Evolutionary conservation across 2,113 vertebrate species (phyloP), one percentile per base, ranked within the genome.

Genomic region (Clinocottus analis): DNA sequence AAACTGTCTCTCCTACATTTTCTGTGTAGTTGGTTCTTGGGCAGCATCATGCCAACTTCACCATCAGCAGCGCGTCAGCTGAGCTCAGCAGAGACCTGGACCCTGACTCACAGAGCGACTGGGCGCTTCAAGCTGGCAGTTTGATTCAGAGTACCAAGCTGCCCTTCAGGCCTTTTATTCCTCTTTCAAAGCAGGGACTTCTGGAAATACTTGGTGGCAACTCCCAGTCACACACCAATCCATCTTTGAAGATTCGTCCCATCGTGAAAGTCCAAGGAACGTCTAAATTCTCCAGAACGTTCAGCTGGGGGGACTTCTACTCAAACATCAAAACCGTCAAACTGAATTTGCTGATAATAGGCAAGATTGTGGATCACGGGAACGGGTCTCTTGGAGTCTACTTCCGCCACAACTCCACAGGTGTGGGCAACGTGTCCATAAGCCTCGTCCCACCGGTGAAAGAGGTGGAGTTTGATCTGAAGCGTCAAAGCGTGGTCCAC

Each of bases 241-340:
- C 86, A 0, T 72, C 84, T 7, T 58, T 72, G 33, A 87, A 89
- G 51, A 60, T 69, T 9, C 64, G 16, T n/a, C 85, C 89, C 9
- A 13, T 75, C 51, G 65, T 76, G 16, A 88, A 87, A 64, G 82
- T 62, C 61, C 76, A 71, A 3, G 86, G 73, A 77, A 12, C 93
- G 0, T 91, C 96, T 33, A 90, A 94, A 67, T 90, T 95, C 49
- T 96, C 94, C 84, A 95, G 96, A 60, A 95, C 94, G 77, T 97
- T 97, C 39, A 96, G 94, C 77, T 98, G 96, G 97, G 96, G 97
- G 0, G 97, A 97, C 72, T 98, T 98, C 80, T 96, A 97, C 80
- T 97, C 96, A 75, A 98, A 98, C 89, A 97, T 98, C 94, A 98
- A 98, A 93, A 98, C 97, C 0, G 96, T 97, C 31, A 95, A 96